Base-by-base conservation (phyloP, 2,888 invertebrate species). In the Mythimna albipuncta region DNA sequence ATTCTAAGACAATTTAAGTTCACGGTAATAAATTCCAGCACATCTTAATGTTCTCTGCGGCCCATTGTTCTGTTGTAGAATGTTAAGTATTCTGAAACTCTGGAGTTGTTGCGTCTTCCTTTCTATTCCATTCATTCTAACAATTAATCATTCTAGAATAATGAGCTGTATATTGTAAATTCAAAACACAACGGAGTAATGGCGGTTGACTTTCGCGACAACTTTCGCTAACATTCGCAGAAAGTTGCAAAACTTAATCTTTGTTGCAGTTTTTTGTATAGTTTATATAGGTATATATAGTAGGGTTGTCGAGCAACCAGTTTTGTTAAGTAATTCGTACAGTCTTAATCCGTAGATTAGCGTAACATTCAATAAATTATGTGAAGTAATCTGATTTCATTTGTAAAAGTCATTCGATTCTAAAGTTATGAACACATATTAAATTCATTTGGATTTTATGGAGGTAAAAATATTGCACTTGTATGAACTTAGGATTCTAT, bases 111-210 rank as follows among this genome's bases (percentile, higher is more conserved):
- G 58, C 63, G 65, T 77, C 55, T 77, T 65, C 82, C 63, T 66
- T 74, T 74, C 67, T 69, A 67, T 58, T 72, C 74, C n/a, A 68
- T 82, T 78, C 82, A 67, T 62, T 72, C 64, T 62, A 63, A 63
- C 74, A 83, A 80, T 81, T 81, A 81, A 81, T 81, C 70, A 82
- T 75, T 82, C 67, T 52, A 69, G 83, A 67, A 70, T 74, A 82
- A 81, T 73, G 79, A 82, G 69, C 32, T 21, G 50, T 79, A 13
- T 75, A 63, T 79, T 82, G 68, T 83, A 70, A 54, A 80, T 80
- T 80, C 80, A 61, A 69, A 82, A 70, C 83, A 82, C 75, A 74
- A 59, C 68, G 35, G 44, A 19, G 55, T 73, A 66, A 73, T 64
- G 66, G 67, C 44, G 5, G 50, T 26, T 32, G 67, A 81, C 83